Conservation (phyloP, 30 jellyfish, hydroid and myxozoan species). For the Aurelia coerulea region DNA sequence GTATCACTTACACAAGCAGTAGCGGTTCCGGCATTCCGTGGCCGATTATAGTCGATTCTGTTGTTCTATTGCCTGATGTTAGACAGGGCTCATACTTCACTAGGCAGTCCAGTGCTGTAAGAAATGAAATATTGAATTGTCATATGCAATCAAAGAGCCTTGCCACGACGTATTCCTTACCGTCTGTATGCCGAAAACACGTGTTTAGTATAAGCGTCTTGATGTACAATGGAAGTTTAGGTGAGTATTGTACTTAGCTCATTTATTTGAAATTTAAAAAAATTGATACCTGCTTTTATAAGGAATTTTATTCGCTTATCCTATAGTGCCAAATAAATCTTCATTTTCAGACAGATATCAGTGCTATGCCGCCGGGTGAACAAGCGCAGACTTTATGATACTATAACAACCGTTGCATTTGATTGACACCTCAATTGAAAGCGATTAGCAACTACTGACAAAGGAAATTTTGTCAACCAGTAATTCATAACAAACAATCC, state of each 20-base stretch:
- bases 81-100: constrained; percentile 46
- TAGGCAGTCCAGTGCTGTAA: constrained; percentile 27
- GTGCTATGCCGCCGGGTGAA: too few species aligned
- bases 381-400: too few species aligned
- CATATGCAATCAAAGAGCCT: constrained; percentile 44
- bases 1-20: constrained; percentile 54
- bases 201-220: constrained; percentile 69
- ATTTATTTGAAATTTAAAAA: too few species aligned
- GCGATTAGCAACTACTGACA: too few species aligned
- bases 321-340: not conserved
- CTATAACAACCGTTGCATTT: too few species aligned
- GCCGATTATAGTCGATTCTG: constrained; percentile 91
- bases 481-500: too few species aligned
- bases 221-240: constrained; percentile 80
- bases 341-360: too few species aligned
- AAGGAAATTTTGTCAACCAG: too few species aligned
- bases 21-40: constrained; percentile 81
- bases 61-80: constrained; percentile 77
- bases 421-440: too few species aligned
- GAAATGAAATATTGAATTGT: constrained; percentile 67
- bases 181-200: constrained; percentile 69
- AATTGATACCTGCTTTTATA: not conserved
- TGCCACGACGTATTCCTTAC: constrained; percentile 44
- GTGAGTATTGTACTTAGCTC: constrained; percentile 31
- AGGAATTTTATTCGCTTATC: not conserved